Base-by-base conservation (phyloP, 2,888 invertebrate species). In the Lithophane leautieri region DNA sequence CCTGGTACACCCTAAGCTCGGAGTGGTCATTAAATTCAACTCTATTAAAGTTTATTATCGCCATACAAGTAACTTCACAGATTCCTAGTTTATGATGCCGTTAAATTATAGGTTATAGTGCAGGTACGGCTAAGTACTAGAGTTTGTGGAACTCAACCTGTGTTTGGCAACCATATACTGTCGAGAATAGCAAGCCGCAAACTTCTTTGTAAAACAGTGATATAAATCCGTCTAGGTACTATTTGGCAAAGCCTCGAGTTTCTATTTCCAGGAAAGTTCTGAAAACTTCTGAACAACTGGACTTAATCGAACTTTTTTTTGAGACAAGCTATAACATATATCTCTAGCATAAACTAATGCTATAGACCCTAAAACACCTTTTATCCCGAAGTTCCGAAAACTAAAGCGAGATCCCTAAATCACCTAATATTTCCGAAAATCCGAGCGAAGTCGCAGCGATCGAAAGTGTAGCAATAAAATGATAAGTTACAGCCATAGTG, bases 31-130 rank as follows among this genome's bases (percentile, higher is more conserved):
- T 70, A 75, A 79, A 67, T 40, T 19, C 34, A 63, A 76, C n/a
- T 71, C 44, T 58, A 70, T 61, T 63, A 58, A 65, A 61, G 56
- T 82, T 73, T 70, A 79, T 79, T 76, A 44, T 63, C 9, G 40
- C 58, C n/a, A 28, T 58, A 62, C 44, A 44, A 68, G 50, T 68
- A 40, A 4, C 19, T 61, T 50, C 1, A 44, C 0, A 44, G 40
- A 62, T n/a, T 71, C n/a, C 8, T 56, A 69, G 44, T 81, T 68
- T 63, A 76, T 50, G 34, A 34, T 40, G 34, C 19, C 7, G 19
- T 71, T 42, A 50, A 81, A 71, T 65, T 1, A 56, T 56, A 69
- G 44, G 60, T 69, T 63, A 44, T 63, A 50, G 25, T 67, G 50
- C 58, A 47, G 40, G 47, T 44, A 40, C 0, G 0, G 9, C 19